These are phyloP conservation scores for Dimorphilus gyrociliatus DNA, from an alignment of 2,888 invertebrate species.

Conservation along the genomic window DNA sequence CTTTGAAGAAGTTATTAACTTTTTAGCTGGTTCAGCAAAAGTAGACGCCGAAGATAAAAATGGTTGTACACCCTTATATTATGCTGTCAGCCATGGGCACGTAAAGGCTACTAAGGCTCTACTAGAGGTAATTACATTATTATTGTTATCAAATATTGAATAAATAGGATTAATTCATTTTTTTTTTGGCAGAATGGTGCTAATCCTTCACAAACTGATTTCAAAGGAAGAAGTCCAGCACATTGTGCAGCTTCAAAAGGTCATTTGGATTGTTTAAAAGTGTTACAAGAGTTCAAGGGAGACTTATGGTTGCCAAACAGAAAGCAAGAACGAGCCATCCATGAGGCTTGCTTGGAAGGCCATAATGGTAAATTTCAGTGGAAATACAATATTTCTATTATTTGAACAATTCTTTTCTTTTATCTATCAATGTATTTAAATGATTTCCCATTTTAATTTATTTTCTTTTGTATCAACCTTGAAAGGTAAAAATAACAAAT, in stretches of 20 bases:
- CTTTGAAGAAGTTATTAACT: constrained; percentile 76
- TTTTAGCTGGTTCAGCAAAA: constrained; percentile 60
- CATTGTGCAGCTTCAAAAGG: constrained; percentile 92
- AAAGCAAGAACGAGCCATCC: constrained; percentile 81
- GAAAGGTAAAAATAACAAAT: too few relatives aligned
- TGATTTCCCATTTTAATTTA: constrained; percentile 2
- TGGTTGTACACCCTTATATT: constrained; percentile 88
- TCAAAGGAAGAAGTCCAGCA: constrained; percentile 73
- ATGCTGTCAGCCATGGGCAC: constrained; percentile 86
- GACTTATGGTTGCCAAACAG: constrained; percentile 82
- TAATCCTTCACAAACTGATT: constrained; percentile 76
- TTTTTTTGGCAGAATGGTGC: too few relatives aligned
- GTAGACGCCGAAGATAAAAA: constrained; percentile 79
- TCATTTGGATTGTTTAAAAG: constrained; percentile 67
- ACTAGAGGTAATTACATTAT: too few relatives aligned
- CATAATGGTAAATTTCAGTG: constrained; percentile 44
- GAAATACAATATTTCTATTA: constrained; percentile 1
- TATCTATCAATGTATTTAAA: background rate
- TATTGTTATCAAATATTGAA: too few relatives aligned
- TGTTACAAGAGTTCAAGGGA: constrained; percentile 57
- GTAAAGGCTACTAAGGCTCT: constrained; percentile 77
- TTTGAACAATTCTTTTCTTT: constrained; percentile 1
- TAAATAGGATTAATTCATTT: too few relatives aligned
- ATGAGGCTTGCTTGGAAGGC: constrained; percentile 86
- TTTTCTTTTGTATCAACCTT: too few relatives aligned